Evolutionary conservation across 2,113 vertebrate species (phyloP).

Genomic region (Salvelinus sp.): DNA sequence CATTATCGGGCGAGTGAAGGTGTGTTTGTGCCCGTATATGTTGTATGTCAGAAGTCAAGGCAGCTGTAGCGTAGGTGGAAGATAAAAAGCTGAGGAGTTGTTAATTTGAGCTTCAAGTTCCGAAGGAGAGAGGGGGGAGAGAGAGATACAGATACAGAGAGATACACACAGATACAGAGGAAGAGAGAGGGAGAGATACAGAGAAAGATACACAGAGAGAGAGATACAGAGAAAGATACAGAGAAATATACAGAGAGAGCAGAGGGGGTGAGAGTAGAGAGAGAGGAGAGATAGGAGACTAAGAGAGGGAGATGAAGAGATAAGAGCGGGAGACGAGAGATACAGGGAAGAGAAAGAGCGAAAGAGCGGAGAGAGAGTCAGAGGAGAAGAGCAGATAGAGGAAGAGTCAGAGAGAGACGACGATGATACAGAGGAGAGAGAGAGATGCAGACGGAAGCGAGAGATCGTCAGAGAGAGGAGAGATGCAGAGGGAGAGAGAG

Average conservation of each 20-base stretch:
- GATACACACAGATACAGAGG: not conserved
- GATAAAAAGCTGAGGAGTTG: conserved; percentile 47
- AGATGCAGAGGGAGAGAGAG: too few species aligned
- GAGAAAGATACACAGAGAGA: not conserved
- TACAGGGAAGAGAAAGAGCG: too few species aligned
- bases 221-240: too few species aligned
- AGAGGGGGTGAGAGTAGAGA: too few species aligned
- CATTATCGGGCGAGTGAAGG: conserved; percentile 23
- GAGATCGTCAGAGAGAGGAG: too few species aligned
- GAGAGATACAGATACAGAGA: not conserved
- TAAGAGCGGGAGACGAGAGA: accelerated
- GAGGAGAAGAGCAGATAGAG: too few species aligned
- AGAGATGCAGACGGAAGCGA: too few species aligned
- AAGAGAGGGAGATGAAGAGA: too few species aligned
- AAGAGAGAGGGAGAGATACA: not conserved
- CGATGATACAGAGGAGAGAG: too few species aligned
- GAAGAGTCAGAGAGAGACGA: not conserved
- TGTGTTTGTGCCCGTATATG: not conserved
- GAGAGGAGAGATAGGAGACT: too few species aligned
- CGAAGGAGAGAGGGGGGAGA: conserved; percentile 22
- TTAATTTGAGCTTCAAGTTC: conserved; percentile 43
- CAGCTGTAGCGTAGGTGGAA: conserved; percentile 4
- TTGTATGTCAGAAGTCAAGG: conserved; percentile 1
- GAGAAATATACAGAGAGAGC: too few species aligned
- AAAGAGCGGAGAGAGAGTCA: too few species aligned